Percentiles rank a stretch among this genome's conserved stretches.
Conservation (phyloP, 1,140 invertebrate genomes). For the Tetramorium simillimum region DNA sequence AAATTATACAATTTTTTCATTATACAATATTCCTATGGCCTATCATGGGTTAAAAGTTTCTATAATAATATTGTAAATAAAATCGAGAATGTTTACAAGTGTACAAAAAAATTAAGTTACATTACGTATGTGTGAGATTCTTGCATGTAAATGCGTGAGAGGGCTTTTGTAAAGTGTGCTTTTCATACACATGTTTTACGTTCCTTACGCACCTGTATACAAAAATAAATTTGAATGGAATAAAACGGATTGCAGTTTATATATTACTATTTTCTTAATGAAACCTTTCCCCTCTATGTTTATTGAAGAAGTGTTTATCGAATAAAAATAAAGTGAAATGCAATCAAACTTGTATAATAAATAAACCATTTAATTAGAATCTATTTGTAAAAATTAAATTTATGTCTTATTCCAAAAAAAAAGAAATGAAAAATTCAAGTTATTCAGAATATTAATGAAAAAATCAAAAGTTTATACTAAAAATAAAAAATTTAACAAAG, state of each 20-base stretch:
- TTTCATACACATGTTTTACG: conserved; percentile 64
- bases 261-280: neutral
- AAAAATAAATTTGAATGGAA: conserved; percentile 24
- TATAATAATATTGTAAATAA: conserved; percentile 21
- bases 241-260: neutral
- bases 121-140: neutral
- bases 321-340: neutral
- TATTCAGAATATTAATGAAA: no score
- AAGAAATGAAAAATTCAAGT: no score
- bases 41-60: neutral
- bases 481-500: no score
- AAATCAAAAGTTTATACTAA: no score
- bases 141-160: conserved; percentile 27
- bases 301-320: neutral
- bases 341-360: neutral
- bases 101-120: neutral
- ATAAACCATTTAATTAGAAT: neutral
- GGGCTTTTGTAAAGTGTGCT: conserved; percentile 66
- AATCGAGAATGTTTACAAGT: conserved; percentile 13
- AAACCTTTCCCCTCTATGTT: neutral
- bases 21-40: neutral
- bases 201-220: conserved; percentile 59
- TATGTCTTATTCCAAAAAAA: no score
- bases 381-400: neutral
- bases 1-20: neutral